Evolutionary conservation across 2,797 vertebrate genomes (phyloP).

Genomic region (Phoebastria nigripes): DNA sequence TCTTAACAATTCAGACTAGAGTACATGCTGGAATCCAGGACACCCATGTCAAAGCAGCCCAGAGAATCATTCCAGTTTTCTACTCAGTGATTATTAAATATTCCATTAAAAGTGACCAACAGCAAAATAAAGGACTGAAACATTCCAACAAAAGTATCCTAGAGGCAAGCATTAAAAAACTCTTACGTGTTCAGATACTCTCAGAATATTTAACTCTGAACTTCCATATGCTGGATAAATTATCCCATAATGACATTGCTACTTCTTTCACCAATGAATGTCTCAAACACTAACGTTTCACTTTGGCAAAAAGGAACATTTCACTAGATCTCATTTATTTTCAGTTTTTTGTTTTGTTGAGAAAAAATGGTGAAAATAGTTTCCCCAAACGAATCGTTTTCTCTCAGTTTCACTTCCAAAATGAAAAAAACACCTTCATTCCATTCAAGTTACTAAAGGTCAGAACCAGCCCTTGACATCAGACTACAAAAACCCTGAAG

Average conservation of each 20-base stretch:
- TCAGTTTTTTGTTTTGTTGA: background rate
- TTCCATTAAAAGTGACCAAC: background rate
- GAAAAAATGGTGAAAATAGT: background rate
- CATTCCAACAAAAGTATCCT: background rate
- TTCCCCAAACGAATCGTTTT: background rate
- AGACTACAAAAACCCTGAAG: background rate
- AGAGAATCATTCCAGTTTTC: background rate
- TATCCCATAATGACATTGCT: background rate
- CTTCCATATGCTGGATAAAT: background rate
- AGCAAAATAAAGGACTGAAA: background rate
- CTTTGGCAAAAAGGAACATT: background rate
- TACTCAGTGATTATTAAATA: background rate
- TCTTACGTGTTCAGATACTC: background rate
- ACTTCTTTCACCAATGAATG: background rate
- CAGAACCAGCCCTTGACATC: background rate
- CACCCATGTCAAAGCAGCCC: background rate
- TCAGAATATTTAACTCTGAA: background rate
- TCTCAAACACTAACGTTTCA: background rate
- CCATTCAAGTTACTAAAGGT: background rate
- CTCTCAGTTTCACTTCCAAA: background rate
- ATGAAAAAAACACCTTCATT: background rate
- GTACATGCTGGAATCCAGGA: background rate
- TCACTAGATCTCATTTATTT: background rate
- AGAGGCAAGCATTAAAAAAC: background rate
- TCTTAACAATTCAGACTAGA: background rate